These are phyloP conservation scores for Trichacis sp. DNA, from an alignment of 2,888 invertebrate species.

Conservation along the genomic window DNA sequence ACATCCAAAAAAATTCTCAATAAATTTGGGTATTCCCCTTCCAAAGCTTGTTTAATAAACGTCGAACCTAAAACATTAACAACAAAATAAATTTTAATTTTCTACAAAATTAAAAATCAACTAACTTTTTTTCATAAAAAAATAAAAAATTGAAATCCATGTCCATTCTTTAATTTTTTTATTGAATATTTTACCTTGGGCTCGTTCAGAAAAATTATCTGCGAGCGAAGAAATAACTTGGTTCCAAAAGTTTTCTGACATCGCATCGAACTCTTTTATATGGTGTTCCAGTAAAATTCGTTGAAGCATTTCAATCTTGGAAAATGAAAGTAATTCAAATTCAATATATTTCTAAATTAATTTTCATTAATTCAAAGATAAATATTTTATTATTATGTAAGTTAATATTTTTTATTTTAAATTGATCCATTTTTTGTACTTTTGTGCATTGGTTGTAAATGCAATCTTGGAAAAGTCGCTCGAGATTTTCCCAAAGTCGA, in stretches of 20 bases:
- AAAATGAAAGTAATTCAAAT: too few species aligned
- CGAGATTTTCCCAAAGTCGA: constrained; percentile 89
- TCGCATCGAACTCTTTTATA: constrained; percentile 53
- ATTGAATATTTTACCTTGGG: constrained; percentile 62
- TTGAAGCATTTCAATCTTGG: constrained; percentile 60
- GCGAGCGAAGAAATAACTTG: constrained; percentile 70
- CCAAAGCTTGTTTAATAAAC: constrained; percentile 83
- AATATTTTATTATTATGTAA: too few species aligned
- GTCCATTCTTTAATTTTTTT: neutral
- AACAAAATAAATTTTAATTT: too few species aligned
- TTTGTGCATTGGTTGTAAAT: constrained; percentile 80
- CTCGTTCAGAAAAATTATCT: constrained; percentile 68
- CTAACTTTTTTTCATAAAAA: too few species aligned
- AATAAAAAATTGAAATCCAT: too few species aligned
- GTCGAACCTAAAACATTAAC: constrained; percentile 68
- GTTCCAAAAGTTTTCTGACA: constrained; percentile 74
- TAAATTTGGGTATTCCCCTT: constrained; percentile 89
- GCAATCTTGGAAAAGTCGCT: constrained; percentile 84
- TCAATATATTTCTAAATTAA: too few species aligned
- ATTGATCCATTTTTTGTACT: too few species aligned
- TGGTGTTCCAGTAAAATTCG: constrained; percentile 59
- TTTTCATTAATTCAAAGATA: too few species aligned
- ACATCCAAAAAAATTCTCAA: constrained; percentile 85
- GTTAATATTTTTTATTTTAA: too few species aligned
- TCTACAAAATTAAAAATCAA: too few species aligned